A percentile compares a stretch with the other conserved stretches of the same genome.
Evolutionary conservation across 2,113 vertebrate genomes (phyloP).

Genomic region (Cavia porcellus): DNA sequence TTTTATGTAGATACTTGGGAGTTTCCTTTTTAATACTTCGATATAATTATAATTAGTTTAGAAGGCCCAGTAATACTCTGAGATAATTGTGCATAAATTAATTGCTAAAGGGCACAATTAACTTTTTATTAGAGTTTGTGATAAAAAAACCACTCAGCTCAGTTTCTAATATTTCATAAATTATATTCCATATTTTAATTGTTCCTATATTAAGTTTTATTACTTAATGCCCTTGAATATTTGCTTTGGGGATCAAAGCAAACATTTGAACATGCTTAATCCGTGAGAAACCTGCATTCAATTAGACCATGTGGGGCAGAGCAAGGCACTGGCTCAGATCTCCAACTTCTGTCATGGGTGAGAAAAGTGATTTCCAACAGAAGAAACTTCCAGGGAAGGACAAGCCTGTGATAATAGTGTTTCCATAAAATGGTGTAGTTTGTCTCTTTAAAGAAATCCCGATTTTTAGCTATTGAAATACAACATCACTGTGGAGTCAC

Average conservation of each 20-base stretch:
- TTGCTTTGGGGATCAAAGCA: conserved; percentile 55
- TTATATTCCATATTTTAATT: conserved; percentile 76
- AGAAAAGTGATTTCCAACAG: neutral
- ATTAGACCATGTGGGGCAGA: neutral
- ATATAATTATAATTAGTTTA: conserved; percentile 73
- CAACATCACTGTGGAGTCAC: neutral
- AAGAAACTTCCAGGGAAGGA: neutral
- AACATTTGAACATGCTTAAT: conserved; percentile 38
- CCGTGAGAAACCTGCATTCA: conserved; percentile 55
- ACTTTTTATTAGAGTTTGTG: conserved; percentile 77
- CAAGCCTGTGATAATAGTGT: neutral
- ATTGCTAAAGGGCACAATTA: conserved; percentile 84
- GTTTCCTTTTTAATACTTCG: conserved; percentile 78
- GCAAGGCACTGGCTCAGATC: neutral
- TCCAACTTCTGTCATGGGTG: neutral
- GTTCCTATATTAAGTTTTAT: conserved; percentile 81
- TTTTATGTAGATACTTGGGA: conserved; percentile 79
- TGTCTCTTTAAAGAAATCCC: neutral
- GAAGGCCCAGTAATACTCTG: conserved; percentile 74
- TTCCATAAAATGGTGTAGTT: neutral
- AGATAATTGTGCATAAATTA: conserved; percentile 81
- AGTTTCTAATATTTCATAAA: conserved; percentile 75
- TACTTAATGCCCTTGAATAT: conserved; percentile 82
- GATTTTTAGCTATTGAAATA: neutral
- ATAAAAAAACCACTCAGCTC: conserved; percentile 82